phyloP scores from a whole-genome alignment of 1,140 invertebrate genomes.

The Drosophila jambulina region DNA sequence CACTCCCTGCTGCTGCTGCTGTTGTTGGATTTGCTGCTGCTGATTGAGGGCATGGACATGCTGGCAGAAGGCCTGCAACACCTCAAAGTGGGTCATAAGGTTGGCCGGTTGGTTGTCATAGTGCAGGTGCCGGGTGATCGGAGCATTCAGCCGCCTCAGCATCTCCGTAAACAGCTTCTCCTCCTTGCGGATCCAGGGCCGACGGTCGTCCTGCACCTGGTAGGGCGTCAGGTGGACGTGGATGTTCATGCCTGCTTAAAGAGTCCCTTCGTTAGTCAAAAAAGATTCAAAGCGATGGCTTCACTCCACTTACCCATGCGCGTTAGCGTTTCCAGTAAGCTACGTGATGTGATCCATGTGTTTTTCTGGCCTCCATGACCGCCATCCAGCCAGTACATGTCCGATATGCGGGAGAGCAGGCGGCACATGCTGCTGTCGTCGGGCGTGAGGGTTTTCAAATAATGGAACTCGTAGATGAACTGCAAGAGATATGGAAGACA shows the following conservation, averaged over 20 bases:
- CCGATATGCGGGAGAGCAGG: constrained; percentile 88
- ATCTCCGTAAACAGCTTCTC: constrained; percentile 90
- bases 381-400: constrained; percentile 95
- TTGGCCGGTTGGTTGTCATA: constrained; percentile 88
- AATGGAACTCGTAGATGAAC: constrained; percentile 93
- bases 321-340: constrained; percentile 89
- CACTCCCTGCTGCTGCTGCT: constrained; percentile 57
- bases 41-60: constrained; percentile 79
- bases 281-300: background rate
- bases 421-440: constrained; percentile 87
- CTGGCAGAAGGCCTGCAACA: constrained; percentile 87
- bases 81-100: constrained; percentile 90
- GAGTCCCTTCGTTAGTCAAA: constrained; percentile 11
- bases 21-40: constrained; percentile 60
- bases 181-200: constrained; percentile 93
- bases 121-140: constrained; percentile 88
- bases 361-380: constrained; percentile 93
- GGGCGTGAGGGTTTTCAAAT: constrained; percentile 88
- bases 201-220: constrained; percentile 90
- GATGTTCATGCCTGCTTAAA: constrained; percentile 86
- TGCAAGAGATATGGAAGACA: constrained; percentile 27
- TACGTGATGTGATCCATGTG: constrained; percentile 92
- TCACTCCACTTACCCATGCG: constrained; percentile 86
- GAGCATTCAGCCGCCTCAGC: constrained; percentile 88
- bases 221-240: constrained; percentile 94